A percentile compares a stretch with the other conserved stretches of the same genome.
Evolutionary conservation across 2,113 vertebrate genomes (phyloP).

Genomic region (Brachypteracias leptosomus): DNA sequence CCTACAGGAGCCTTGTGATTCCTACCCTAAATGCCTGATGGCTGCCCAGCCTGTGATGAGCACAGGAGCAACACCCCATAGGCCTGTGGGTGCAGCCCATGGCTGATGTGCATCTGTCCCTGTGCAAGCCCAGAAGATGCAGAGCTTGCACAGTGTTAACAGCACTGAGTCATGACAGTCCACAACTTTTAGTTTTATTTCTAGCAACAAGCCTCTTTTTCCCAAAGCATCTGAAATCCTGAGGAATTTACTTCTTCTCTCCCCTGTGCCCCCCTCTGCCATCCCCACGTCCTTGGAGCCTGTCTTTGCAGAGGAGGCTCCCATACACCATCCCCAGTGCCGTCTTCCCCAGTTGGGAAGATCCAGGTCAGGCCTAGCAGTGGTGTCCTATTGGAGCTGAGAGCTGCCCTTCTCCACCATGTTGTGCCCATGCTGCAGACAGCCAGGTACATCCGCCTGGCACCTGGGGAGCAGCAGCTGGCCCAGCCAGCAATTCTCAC

Average conservation of each 20-base stretch:
- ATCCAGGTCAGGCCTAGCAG: too few species aligned
- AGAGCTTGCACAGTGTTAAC: not conserved
- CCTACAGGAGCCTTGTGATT: not conserved
- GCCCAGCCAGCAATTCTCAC: not conserved
- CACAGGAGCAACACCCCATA: not conserved
- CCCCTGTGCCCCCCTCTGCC: too few species aligned
- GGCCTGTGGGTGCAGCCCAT: not conserved
- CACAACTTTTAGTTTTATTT: not conserved
- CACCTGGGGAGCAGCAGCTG: not conserved
- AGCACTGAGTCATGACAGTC: not conserved
- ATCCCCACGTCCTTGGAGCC: too few species aligned
- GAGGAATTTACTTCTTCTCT: too few species aligned
- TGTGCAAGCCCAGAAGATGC: not conserved
- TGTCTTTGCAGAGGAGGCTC: too few species aligned
- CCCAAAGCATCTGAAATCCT: not conserved
- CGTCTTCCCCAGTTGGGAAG: too few species aligned
- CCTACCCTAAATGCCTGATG: not conserved
- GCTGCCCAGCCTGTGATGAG: not conserved
- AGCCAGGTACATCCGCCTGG: not conserved
- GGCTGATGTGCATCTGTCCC: not conserved
- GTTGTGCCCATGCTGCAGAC: not conserved
- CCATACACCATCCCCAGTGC: too few species aligned
- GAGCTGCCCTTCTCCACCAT: not conserved
- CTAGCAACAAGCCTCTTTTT: not conserved
- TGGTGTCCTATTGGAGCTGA: not conserved